Base-by-base conservation (phyloP, 2,888 invertebrate genomes). In the Hecatera dysodea region DNA sequence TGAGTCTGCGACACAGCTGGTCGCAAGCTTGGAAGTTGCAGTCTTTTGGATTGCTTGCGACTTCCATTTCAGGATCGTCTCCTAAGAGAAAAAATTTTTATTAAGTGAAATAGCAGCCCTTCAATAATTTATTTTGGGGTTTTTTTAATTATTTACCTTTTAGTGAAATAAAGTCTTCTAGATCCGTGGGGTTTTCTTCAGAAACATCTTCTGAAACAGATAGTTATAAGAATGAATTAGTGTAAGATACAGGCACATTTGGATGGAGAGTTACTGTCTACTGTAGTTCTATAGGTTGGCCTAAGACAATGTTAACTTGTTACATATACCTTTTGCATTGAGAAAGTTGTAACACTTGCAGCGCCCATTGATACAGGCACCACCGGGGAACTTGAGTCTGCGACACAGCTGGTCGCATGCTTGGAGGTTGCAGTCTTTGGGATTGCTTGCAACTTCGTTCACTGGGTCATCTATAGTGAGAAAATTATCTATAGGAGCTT, bases 321-420 rank as follows among this genome's bases (percentile, higher is more conserved):
- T 64, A 0, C 22, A 15, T 44, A n/a, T 67, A 75, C 71, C 61
- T 57, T 39, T 11, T 42, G 24, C 12, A 19, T 11, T 29, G 2
- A 27, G 11, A 17, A 24, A 19, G 12, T 72, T 55, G 39, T 39
- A 19, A 39, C 67, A 78, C 24, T 72, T 78, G 78, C 78, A 78
- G 22, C 42, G 78, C 39, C 52, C 66, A 27, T 77, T 12, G 5
- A 68, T 53, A 4, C 78, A 78, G 12, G 24, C 27, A 29, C 78
- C 72, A 33, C 19, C 27, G 52, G 17, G 24, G 27, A 17, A 15
- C 8, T 53, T 29, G 9, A 4, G 1, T 3, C 8, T 29, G 8
- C 67, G 79, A 63, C 82, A 82, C 6, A 8, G 42, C 36, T 77
- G 78, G 22, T 77, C 48, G 19, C 81, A 79, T 5, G 11, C 62